Evolutionary conservation across 2,113 vertebrate species (phyloP).

Genomic region (Mastomys coucha): DNA sequence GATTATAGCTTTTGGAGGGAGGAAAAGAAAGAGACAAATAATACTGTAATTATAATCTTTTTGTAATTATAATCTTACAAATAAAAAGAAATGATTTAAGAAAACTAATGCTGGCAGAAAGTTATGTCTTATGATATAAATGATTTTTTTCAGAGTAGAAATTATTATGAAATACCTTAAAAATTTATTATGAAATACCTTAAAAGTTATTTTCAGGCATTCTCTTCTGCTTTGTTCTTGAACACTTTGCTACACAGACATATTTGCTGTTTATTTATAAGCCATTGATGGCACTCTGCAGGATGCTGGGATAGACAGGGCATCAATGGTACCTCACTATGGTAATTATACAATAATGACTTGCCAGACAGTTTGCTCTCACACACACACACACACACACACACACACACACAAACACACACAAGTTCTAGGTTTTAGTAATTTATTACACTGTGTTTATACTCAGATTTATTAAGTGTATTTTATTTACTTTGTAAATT

Average conservation of each 20-base stretch:
- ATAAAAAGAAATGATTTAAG: background rate
- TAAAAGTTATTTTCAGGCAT: background rate
- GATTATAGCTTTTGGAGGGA: background rate
- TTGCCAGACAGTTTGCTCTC: too few relatives aligned
- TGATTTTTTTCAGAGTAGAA: slow-evolving; percentile 22
- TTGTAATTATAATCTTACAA: background rate
- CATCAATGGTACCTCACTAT: background rate
- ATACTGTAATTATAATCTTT: background rate
- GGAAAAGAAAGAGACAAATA: background rate
- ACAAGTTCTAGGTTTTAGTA: background rate
- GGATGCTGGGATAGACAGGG: background rate
- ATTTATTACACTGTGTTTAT: background rate
- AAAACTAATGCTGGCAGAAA: background rate
- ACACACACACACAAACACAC: background rate
- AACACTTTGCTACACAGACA: background rate
- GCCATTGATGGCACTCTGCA: background rate
- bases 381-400: too few relatives aligned
- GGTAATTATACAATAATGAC: too few relatives aligned
- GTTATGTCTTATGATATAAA: background rate
- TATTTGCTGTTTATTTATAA: background rate
- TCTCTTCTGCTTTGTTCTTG: slow-evolving; percentile 12
- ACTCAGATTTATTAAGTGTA: background rate
- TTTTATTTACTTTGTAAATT: background rate
- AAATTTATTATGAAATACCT: background rate
- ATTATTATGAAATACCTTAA: too few relatives aligned